Conservation (phyloP, 2,797 vertebrate genomes). For the Sebastes itinus region DNA sequence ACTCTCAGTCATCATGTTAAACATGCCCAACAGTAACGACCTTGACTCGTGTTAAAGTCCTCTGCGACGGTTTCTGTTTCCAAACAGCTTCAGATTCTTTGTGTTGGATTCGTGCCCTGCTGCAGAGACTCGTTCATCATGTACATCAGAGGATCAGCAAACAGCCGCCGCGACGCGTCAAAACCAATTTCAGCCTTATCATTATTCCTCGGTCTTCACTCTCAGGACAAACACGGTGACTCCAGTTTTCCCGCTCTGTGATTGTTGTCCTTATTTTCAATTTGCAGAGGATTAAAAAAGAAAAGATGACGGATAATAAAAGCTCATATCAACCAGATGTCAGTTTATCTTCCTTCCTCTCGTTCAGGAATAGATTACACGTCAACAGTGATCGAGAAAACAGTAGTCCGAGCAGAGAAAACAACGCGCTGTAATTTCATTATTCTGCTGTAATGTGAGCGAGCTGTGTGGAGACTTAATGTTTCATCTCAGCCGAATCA, state of each 20-base stretch:
- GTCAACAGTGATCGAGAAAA: slow-evolving; percentile 43
- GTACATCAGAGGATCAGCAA: slow-evolving; percentile 25
- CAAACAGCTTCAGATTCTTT: not conserved
- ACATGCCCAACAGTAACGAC: not conserved
- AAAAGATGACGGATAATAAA: slow-evolving; percentile 56
- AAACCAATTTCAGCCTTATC: slow-evolving; percentile 60
- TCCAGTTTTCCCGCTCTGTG: slow-evolving; percentile 2
- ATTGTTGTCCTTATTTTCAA: slow-evolving; percentile 62
- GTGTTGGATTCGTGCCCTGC: slow-evolving; percentile 1
- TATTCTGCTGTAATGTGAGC: slow-evolving; percentile 29
- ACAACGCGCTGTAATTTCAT: slow-evolving; percentile 42
- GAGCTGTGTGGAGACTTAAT: not conserved
- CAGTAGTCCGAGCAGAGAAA: slow-evolving; percentile 4
- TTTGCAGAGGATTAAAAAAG: slow-evolving; percentile 54
- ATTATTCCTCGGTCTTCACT: slow-evolving; percentile 46
- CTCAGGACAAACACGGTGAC: slow-evolving; percentile 31
- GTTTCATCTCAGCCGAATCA: not conserved
- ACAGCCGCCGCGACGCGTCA: slow-evolving; percentile 22
- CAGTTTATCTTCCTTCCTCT: slow-evolving; percentile 37
- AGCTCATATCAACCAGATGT: slow-evolving; percentile 42
- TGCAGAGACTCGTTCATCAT: slow-evolving; percentile 46
- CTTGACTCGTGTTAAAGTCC: not conserved
- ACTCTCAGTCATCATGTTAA: not conserved
- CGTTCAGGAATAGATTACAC: slow-evolving; percentile 47
- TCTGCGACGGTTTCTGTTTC: not conserved